Conservation (phyloP, 2,888 invertebrate genomes). For the Ichneumoninae sp. region DNA sequence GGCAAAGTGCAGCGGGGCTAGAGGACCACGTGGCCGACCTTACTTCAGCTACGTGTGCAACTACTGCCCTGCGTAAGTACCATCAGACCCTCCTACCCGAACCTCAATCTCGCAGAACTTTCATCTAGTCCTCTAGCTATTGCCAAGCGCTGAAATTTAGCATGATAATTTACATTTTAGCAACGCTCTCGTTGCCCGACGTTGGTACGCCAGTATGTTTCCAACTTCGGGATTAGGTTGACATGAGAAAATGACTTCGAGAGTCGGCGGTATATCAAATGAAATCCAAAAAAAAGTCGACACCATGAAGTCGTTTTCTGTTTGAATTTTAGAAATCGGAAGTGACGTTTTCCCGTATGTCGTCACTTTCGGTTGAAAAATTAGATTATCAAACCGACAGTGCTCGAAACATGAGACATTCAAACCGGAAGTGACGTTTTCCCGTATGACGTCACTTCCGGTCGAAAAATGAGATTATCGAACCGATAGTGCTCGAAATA, state of each 20-base stretch:
- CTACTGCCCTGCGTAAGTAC: constrained; percentile 92
- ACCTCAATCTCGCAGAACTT: constrained; percentile 18
- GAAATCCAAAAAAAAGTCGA: neutral
- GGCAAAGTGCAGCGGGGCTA: constrained; percentile 87
- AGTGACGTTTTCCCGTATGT: neutral
- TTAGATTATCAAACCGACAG: neutral
- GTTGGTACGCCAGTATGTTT: neutral
- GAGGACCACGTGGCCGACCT: constrained; percentile 86
- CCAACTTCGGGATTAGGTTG: neutral
- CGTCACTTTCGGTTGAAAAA: too few relatives aligned
- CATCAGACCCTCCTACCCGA: constrained; percentile 39
- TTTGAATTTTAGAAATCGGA: neutral
- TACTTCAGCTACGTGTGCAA: constrained; percentile 94
- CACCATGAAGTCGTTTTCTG: neutral
- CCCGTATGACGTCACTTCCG: too few relatives aligned
- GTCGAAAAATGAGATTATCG: too few relatives aligned
- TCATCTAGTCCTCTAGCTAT: neutral
- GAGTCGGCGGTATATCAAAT: neutral
- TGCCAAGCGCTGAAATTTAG: constrained; percentile 3
- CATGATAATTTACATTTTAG: neutral
- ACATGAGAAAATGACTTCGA: neutral
- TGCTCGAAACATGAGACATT: neutral
- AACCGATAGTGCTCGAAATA: too few relatives aligned
- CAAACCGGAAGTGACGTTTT: too few relatives aligned
- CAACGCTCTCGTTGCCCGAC: neutral